phyloP scores from a whole-genome alignment of 2,888 invertebrate genomes.

The Eristalis pertinax region DNA sequence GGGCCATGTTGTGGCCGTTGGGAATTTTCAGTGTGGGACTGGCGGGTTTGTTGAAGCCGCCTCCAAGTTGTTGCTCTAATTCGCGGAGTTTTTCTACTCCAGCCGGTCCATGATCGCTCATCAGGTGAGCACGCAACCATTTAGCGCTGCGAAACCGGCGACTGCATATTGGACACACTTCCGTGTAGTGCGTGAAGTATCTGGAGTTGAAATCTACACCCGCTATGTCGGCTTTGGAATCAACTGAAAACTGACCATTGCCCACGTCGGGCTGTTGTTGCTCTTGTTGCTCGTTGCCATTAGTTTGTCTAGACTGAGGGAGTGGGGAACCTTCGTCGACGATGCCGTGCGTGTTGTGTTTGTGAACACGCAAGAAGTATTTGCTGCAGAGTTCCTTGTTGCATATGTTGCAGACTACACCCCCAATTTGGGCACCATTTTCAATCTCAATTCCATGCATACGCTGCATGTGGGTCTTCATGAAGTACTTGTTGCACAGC shows the following conservation, averaged over 20 bases:
- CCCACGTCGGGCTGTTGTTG: conserved; percentile 66
- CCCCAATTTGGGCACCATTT: conserved; percentile 95
- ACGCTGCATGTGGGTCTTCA: conserved; percentile 99
- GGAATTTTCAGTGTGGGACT: conserved; percentile 81
- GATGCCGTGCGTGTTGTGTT: conserved; percentile 98
- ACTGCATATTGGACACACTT: conserved; percentile 92
- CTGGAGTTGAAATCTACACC: conserved; percentile 84
- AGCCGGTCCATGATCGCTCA: conserved; percentile 90
- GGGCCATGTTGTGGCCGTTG: conserved; percentile 76
- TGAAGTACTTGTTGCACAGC: conserved; percentile 99
- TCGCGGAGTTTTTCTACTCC: conserved; percentile 80
- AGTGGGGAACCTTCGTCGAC: conserved; percentile 89
- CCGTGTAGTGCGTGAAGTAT: conserved; percentile 87
- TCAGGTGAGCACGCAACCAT: conserved; percentile 92
- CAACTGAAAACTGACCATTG: conserved; percentile 44
- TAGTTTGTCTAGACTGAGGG: conserved; percentile 79
- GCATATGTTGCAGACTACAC: conserved; percentile 98
- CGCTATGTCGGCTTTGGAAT: conserved; percentile 57
- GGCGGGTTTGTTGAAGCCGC: conserved; percentile 77
- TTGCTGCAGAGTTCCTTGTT: conserved; percentile 99
- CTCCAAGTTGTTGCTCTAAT: conserved; percentile 77
- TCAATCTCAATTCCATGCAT: conserved; percentile 98
- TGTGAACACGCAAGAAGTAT: conserved; percentile 98
- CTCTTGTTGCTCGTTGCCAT: conserved; percentile 77
- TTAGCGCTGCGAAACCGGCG: conserved; percentile 93